A percentile compares a stretch with the other conserved stretches of the same genome.
Conservation (phyloP, 2,888 invertebrate species). For the Caenorhabditis macrosperma region DNA sequence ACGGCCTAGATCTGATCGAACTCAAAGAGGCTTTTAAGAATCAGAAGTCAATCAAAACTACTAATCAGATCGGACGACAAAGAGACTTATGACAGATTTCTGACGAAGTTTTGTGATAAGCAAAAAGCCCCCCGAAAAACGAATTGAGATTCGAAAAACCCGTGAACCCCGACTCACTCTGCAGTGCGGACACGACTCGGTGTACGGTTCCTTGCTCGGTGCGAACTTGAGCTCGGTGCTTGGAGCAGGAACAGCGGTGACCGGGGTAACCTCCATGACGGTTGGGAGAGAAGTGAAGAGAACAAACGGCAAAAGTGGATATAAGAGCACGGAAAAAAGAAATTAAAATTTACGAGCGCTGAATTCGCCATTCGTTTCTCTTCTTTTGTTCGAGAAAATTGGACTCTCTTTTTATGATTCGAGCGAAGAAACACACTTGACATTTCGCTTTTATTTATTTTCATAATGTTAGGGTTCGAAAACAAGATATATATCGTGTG, state of each 20-base stretch:
- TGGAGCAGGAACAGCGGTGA: not conserved
- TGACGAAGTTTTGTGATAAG: not conserved
- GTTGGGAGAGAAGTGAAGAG: not conserved
- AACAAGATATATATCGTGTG: not conserved
- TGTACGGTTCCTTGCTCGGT: constrained; percentile 5
- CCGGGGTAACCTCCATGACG: not conserved
- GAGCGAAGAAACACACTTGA: too few species aligned
- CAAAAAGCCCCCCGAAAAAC: not conserved
- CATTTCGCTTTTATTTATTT: not conserved
- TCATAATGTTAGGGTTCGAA: not conserved
- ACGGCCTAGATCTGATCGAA: too few species aligned
- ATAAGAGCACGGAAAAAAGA: not conserved
- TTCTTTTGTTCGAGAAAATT: not conserved
- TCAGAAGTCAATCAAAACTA: too few species aligned
- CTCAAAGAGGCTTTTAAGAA: too few species aligned
- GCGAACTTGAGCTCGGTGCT: constrained; percentile 2
- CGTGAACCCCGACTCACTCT: constrained; percentile 7
- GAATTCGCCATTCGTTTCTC: not conserved
- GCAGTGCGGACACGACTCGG: constrained; percentile 14
- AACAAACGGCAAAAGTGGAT: not conserved
- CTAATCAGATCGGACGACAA: too few species aligned
- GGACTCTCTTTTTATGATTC: not conserved
- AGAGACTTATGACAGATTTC: too few species aligned
- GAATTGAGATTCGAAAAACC: not conserved
- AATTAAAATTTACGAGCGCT: constrained; percentile 14